phyloP scores from a whole-genome alignment of 2,888 invertebrate genomes.

The Apoderus coryli region DNA sequence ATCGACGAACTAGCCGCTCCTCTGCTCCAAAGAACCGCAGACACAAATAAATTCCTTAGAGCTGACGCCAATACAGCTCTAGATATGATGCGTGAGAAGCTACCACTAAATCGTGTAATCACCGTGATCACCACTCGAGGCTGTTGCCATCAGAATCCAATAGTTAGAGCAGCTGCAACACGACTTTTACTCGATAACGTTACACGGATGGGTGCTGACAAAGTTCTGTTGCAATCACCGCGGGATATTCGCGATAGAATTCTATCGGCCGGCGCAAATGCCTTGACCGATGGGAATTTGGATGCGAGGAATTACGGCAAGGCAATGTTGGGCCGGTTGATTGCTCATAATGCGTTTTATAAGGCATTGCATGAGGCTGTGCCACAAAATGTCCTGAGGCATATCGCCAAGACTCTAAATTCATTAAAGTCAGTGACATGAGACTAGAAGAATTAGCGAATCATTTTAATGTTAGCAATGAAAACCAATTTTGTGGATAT shows the following conservation, averaged over 20 bases:
- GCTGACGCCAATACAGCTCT: slow-evolving; percentile 77
- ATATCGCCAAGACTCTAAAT: slow-evolving; percentile 68
- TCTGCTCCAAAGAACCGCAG: slow-evolving; percentile 76
- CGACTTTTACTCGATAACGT: slow-evolving; percentile 52
- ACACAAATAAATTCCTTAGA: slow-evolving; percentile 85
- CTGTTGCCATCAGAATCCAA: slow-evolving; percentile 69
- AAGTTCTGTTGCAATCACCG: slow-evolving; percentile 55
- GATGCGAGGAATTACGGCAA: slow-evolving; percentile 71
- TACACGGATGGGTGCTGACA: slow-evolving; percentile 57
- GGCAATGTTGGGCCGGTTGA: slow-evolving; percentile 56
- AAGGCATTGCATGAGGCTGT: slow-evolving; percentile 66
- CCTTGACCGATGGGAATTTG: slow-evolving; percentile 72
- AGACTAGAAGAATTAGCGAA: no score
- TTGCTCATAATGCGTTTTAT: slow-evolving; percentile 60
- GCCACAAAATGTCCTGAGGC: slow-evolving; percentile 60
- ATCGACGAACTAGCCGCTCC: slow-evolving; percentile 72
- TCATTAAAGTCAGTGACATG: slow-evolving; percentile 36
- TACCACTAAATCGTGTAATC: slow-evolving; percentile 53
- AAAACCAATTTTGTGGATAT: no score
- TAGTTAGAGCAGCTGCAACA: slow-evolving; percentile 73
- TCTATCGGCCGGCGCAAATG: slow-evolving; percentile 64
- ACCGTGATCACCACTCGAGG: slow-evolving; percentile 54
- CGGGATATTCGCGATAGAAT: slow-evolving; percentile 63
- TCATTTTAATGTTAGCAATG: no score
- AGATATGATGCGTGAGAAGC: slow-evolving; percentile 64